A percentile compares a stretch with the other conserved stretches of the same genome.
These are phyloP conservation scores for Drosophila orosa DNA, from an alignment of 1,140 invertebrate species.

Conservation along the genomic window DNA sequence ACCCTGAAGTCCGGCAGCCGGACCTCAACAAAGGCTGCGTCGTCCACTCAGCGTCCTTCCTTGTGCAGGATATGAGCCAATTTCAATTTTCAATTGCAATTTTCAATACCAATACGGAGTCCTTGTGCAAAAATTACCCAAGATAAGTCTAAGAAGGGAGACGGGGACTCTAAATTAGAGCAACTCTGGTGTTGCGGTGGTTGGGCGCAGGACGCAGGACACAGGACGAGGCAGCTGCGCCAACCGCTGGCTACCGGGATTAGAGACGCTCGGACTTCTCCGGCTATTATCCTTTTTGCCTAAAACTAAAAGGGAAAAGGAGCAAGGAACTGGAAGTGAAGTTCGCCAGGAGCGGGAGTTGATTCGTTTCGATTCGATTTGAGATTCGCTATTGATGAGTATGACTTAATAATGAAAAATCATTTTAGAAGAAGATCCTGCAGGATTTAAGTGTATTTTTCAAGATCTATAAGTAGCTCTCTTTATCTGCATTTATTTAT, in stretches of 20 bases:
- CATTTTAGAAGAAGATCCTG: too few relatives aligned
- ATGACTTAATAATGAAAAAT: neutral
- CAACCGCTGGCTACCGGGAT: slow-evolving; percentile 26
- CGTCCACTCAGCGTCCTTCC: slow-evolving; percentile 38
- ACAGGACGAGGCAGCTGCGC: slow-evolving; percentile 18
- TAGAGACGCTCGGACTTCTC: slow-evolving; percentile 32
- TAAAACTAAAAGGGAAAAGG: neutral
- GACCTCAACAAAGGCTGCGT: slow-evolving; percentile 56
- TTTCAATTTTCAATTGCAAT: slow-evolving; percentile 46
- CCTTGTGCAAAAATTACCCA: slow-evolving; percentile 60
- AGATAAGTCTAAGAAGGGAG: slow-evolving; percentile 8
- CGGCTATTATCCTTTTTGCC: slow-evolving; percentile 68
- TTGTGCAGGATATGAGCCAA: slow-evolving; percentile 63
- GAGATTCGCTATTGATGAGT: neutral
- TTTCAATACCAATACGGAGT: slow-evolving; percentile 30
- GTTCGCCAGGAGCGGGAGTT: neutral
- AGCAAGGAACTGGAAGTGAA: slow-evolving; percentile 3
- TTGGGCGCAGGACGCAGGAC: slow-evolving; percentile 11
- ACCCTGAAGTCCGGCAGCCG: slow-evolving; percentile 36
- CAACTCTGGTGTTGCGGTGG: slow-evolving; percentile 19
- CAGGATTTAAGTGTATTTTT: too few relatives aligned
- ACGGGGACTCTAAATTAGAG: slow-evolving; percentile 9
- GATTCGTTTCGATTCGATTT: neutral
- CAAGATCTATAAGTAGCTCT: too few relatives aligned
- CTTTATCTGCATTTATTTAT: too few relatives aligned